Evolutionary conservation across 2,113 vertebrate genomes (phyloP).

Genomic region (Entomyzon cyanotis): DNA sequence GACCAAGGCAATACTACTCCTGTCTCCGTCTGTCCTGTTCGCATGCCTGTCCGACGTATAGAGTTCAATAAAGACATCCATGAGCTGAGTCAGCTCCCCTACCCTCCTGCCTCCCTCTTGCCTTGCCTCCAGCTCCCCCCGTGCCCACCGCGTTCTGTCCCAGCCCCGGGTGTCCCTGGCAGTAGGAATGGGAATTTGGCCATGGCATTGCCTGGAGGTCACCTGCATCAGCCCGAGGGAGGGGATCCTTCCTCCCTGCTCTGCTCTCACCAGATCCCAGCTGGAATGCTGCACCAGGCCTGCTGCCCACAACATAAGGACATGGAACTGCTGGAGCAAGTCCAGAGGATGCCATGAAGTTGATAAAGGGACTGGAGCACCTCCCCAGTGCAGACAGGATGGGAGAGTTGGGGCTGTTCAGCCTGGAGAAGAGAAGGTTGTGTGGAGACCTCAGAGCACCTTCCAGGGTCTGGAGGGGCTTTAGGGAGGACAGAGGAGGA

Average conservation of each 20-base stretch:
- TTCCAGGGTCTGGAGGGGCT: not conserved
- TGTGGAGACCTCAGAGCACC: not conserved
- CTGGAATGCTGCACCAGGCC: not conserved
- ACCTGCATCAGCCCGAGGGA: not conserved
- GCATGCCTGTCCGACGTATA: slow-evolving; percentile 57
- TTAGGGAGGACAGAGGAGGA: fast-evolving
- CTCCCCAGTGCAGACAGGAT: fast-evolving
- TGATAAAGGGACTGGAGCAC: not conserved
- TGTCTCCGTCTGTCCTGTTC: slow-evolving; percentile 40
- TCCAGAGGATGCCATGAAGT: not conserved
- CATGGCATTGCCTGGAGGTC: fast-evolving
- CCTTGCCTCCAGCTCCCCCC: fast-evolving
- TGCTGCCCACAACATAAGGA: fast-evolving
- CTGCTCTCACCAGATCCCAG: not conserved
- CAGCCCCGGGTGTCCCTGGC: fast-evolving
- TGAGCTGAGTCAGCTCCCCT: slow-evolving; percentile 45
- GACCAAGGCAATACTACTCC: slow-evolving; percentile 69
- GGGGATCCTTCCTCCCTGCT: not conserved
- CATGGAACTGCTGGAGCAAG: fast-evolving
- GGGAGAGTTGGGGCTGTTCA: not conserved
- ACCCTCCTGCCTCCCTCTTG: not conserved
- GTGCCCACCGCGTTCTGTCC: not conserved
- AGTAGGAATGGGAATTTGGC: not conserved
- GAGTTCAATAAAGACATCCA: slow-evolving; percentile 75
- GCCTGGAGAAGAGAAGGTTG: not conserved